Base-by-base conservation (phyloP, 2,797 vertebrate genomes). In the Parauchenoglanis ngamensis region DNA sequence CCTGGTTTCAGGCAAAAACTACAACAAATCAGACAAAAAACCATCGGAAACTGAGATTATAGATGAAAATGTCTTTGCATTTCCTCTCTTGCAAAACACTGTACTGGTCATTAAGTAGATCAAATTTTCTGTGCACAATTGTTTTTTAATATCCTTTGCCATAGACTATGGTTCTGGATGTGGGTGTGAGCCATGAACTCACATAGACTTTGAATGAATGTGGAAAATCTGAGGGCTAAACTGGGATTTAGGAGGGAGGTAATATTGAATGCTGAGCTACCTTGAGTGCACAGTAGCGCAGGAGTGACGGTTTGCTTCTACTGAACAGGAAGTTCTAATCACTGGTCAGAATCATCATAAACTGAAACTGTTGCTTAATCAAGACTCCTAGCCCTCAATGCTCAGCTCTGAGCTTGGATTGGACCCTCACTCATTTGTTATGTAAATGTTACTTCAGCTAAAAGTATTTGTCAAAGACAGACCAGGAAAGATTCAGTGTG, bases 71-170 rank as follows among this genome's bases (percentile, higher is more conserved):
- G 79, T 81, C 7, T n/a, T 65, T 65, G 79, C 35, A 65, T 81
- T 82, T 82, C 80, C 80, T 49, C 15, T 28, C 44, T 82, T 82
- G 80, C 15, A 67, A 82, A 4, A 49, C 25, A 67, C 56, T 59
- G 19, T 25, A 79, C 0, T 31, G 31, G 17, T 59, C 80, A 82
- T 82, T 82, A 82, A 65, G 49, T 11, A 82, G 61, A 82, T 82
- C 15, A 28, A 46, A 82, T 82, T 49, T 49, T 65, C 61, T 31
- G 59, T 49, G 25, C 7, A n/a, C 40, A 65, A 61, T 59, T 85
- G 52, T 54, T 85, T 83, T 54, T 28, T 52, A 65, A 85, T 46
- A 67, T 65, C 73, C 73, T 77, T 85, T 85, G 73, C 59, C 44
- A 65, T 28, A 7, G 44, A 75, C 54, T 75, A 10, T 8, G 21